Base-by-base conservation (phyloP, 1,140 invertebrate species). In the Drosophila sucinea region DNA sequence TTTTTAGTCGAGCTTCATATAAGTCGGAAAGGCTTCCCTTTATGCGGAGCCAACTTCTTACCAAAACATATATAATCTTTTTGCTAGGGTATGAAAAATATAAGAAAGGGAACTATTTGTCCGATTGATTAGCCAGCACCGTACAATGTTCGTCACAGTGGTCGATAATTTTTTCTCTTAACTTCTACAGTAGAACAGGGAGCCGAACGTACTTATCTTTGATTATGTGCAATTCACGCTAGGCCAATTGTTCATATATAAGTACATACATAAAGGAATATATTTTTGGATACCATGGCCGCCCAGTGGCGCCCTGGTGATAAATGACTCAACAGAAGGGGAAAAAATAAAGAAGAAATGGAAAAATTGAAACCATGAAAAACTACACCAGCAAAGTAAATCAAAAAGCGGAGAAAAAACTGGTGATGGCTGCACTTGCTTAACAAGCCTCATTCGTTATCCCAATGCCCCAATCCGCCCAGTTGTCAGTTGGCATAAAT, bases 341-440 rank as follows among this genome's bases (percentile, higher is more conserved):
- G 56, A 10, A 5, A 51, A 51, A 1, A 7, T 7, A 27, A 51
- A 51, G 23, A 10, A 3, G 25, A 51, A 35, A 30, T 11, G 8
- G 38, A 60, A 40, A 62, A 38, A 54, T 44, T 60, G 27, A 69
- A 47, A 68, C 58, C 25, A 40, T n/a, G 35, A 35, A 35, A 67
- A 60, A 32, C 63, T 75, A 60, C 64, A 66, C 38, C 30, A 60
- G 33, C 23, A 27, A 27, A 51, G 44, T 51, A 56, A 32, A 32
- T 25, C 35, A 40, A 40, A 41, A 38, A 40, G 8, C 5, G 25
- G 11, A 27, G 33, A 23, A 47, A 58, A 51, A 41, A 67, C 55
- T 77, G 76, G 61, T 70, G 83, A 86, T 44, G 44, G 51, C 72
- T 86, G 82, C 79, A 87, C 35, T 79, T 70, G 60, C 62, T 33